Percentiles rank a stretch among this genome's conserved stretches.
These are phyloP conservation scores for Trypoxylon attenuatum DNA, from an alignment of 2,888 invertebrate species.

Conservation along the genomic window DNA sequence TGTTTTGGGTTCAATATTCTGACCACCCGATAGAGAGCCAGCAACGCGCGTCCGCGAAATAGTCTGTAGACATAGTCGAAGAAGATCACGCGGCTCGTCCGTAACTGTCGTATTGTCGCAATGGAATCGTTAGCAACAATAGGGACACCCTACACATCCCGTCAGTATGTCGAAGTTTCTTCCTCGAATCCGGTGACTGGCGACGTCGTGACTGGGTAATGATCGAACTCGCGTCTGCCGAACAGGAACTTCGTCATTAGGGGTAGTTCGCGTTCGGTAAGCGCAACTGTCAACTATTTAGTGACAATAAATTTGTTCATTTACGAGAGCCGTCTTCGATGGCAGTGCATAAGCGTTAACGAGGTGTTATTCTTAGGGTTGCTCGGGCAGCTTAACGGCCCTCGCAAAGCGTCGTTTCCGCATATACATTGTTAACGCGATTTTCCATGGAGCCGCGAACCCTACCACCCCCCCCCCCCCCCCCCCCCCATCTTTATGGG, in stretches of 20 bases:
- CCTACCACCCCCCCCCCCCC: slow-evolving; percentile 8
- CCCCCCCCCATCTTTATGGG: slow-evolving; percentile 53
- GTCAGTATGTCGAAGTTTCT: no score
- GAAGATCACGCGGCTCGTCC: slow-evolving; percentile 35
- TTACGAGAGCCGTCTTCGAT: background rate
- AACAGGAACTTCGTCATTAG: background rate
- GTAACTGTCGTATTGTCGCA: slow-evolving; percentile 16
- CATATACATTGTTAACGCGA: slow-evolving; percentile 48
- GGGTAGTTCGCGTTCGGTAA: background rate
- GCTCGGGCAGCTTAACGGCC: slow-evolving; percentile 9
- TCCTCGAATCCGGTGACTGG: no score
- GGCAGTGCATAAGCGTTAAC: background rate
- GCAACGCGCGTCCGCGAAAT: no score
- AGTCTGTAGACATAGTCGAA: no score
- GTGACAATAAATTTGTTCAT: background rate
- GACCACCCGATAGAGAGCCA: no score
- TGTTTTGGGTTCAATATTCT: no score
- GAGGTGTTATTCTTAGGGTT: slow-evolving; percentile 1
- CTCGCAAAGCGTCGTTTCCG: slow-evolving; percentile 46
- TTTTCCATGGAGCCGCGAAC: no score
- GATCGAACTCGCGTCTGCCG: no score
- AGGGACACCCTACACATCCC: background rate
- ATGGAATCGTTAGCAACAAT: slow-evolving; percentile 14
- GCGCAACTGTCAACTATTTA: background rate
- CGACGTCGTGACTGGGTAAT: no score